Percentiles rank a stretch among this genome's conserved stretches.
Evolutionary conservation across 1,140 invertebrate genomes (phyloP).

Genomic region (Pseudomyrmex pallidus): DNA sequence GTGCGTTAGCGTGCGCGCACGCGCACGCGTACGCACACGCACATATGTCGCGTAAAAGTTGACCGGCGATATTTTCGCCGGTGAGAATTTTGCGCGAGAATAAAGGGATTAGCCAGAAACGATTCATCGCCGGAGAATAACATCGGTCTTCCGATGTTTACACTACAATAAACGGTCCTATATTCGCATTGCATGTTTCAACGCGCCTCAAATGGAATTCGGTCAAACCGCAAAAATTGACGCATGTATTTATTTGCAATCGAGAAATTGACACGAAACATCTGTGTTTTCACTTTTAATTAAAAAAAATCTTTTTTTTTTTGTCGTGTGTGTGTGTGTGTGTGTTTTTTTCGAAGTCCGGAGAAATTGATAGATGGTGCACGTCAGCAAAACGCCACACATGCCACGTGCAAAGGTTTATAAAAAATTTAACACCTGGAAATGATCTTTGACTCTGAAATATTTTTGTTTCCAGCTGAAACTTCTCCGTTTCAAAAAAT

Average conservation of each 20-base stretch:
- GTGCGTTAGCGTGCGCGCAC: neutral
- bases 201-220: constrained; percentile 15
- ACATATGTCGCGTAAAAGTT: neutral
- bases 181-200: constrained; percentile 33
- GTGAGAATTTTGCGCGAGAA: constrained; percentile 26
- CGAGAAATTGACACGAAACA: constrained; percentile 44
- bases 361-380: neutral
- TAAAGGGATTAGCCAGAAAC: constrained; percentile 46
- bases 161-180: constrained; percentile 16
- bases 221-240: constrained; percentile 30
- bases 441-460: no score
- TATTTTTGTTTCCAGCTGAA: neutral
- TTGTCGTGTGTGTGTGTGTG: neutral
- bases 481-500: neutral
- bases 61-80: constrained; percentile 7
- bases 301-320: neutral
- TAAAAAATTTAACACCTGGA: neutral
- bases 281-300: constrained; percentile 31
- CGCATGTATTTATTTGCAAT: constrained; percentile 25
- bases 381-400: neutral
- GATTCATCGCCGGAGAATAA: constrained; percentile 48
- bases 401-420: neutral
- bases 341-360: neutral
- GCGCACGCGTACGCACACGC: neutral
- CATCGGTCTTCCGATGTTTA: constrained; percentile 51